A percentile compares a stretch with the other conserved stretches of the same genome.
Evolutionary conservation across 1,140 invertebrate species (phyloP).

Genomic region (Leptinotarsa lineolata): DNA sequence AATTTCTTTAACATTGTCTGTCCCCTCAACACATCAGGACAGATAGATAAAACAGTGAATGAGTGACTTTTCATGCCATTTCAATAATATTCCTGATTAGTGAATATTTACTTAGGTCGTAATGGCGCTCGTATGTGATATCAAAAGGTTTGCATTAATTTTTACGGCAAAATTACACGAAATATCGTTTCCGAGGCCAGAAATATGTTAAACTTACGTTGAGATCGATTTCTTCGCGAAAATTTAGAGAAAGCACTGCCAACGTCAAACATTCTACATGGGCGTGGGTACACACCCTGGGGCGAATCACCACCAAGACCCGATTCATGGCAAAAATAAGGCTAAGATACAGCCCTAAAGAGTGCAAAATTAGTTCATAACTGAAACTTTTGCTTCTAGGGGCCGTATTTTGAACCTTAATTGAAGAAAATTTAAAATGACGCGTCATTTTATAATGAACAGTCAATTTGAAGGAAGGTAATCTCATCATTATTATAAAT

Average conservation of each 20-base stretch:
- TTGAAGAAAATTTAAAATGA: conserved; percentile 19
- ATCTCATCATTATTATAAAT: conserved; percentile 21
- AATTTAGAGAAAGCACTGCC: conserved; percentile 13
- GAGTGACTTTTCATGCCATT: conserved; percentile 56
- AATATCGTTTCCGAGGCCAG: conserved; percentile 46
- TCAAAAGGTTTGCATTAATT: conserved; percentile 56
- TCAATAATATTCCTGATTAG: conserved; percentile 53
- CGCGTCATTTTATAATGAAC: conserved; percentile 2
- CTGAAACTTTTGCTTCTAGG: conserved; percentile 9
- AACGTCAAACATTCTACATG: conserved; percentile 22
- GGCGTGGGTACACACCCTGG: conserved; percentile 29
- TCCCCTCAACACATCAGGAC: conserved; percentile 51
- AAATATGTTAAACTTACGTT: conserved; percentile 52
- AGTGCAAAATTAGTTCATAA: conserved; percentile 18
- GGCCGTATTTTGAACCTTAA: conserved; percentile 18
- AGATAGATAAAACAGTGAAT: conserved; percentile 55
- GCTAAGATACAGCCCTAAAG: conserved; percentile 18
- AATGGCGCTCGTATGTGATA: conserved; percentile 56
- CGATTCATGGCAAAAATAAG: conserved; percentile 7
- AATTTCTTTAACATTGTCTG: conserved; percentile 47
- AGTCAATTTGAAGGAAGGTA: conserved; percentile 29
- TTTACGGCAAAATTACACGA: conserved; percentile 50
- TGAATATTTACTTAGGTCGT: conserved; percentile 53
- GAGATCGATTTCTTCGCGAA: conserved; percentile 32
- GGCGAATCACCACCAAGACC: conserved; percentile 13